Percentiles rank a stretch among this genome's conserved stretches.
Conservation (phyloP, 1,140 invertebrate genomes). For the Drosophila pseudoobscura region DNA sequence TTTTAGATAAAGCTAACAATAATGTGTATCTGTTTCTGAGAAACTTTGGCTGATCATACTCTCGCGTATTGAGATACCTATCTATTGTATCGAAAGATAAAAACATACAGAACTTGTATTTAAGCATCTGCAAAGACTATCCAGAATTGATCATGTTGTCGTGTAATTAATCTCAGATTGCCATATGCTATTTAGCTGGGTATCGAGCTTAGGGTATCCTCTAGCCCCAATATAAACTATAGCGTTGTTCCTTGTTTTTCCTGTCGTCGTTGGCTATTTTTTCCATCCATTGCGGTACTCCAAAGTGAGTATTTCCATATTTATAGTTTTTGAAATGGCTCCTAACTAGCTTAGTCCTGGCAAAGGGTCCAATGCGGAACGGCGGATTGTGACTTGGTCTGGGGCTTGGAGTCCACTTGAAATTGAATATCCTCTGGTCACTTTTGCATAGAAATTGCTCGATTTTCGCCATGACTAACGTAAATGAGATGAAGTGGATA, state of each 20-base stretch:
- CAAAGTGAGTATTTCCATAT: slow-evolving; percentile 55
- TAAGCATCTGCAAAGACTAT: too few species aligned
- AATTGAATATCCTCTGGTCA: slow-evolving; percentile 39
- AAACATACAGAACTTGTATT: neutral
- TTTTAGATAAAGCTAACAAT: too few species aligned
- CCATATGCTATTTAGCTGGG: too few species aligned
- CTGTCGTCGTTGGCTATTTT: slow-evolving; percentile 3
- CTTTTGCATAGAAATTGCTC: slow-evolving; percentile 45
- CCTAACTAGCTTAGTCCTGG: slow-evolving; percentile 50
- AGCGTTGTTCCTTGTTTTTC: slow-evolving; percentile 15
- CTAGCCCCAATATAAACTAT: neutral
- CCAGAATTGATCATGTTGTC: too few species aligned
- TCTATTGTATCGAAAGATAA: too few species aligned
- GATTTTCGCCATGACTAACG: slow-evolving; percentile 14
- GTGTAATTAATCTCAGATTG: too few species aligned
- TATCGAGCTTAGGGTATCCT: too few species aligned
- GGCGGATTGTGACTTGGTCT: neutral
- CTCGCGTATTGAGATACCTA: too few species aligned
- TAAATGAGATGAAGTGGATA: slow-evolving; percentile 8
- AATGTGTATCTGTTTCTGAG: too few species aligned
- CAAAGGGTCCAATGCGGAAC: slow-evolving; percentile 1
- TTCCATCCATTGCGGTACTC: slow-evolving; percentile 33
- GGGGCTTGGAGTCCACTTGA: slow-evolving; percentile 6
- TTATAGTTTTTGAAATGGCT: slow-evolving; percentile 59
- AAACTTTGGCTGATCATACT: too few species aligned